A percentile compares a stretch with the other conserved stretches of the same genome.
phyloP scores from a whole-genome alignment of 2,888 invertebrate genomes.

The Masnerella sp. region DNA sequence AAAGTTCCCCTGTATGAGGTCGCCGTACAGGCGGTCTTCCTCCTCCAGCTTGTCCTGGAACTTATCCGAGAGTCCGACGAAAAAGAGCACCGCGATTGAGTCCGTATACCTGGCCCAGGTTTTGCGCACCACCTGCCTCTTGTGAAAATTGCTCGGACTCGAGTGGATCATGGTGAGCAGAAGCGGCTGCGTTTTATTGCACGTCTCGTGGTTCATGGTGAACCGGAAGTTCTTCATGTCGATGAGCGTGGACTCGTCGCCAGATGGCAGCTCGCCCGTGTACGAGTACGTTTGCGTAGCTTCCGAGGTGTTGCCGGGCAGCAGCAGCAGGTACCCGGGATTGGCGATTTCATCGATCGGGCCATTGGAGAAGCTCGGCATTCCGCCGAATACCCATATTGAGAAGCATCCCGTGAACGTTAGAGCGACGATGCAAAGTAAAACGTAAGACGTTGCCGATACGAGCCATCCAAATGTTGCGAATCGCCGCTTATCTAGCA shows the following conservation, averaged over 20 bases:
- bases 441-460: slow-evolving; percentile 45
- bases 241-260: slow-evolving; percentile 73
- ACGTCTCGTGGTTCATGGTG: slow-evolving; percentile 80
- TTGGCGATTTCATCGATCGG: slow-evolving; percentile 11
- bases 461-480: slow-evolving; percentile 50
- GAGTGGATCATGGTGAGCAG: slow-evolving; percentile 79
- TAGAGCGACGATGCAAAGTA: slow-evolving; percentile 45
- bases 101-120: slow-evolving; percentile 77
- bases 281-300: slow-evolving; percentile 61
- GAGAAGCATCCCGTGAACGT: slow-evolving; percentile 55
- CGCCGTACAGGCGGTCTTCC: slow-evolving; percentile 75
- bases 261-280: slow-evolving; percentile 68
- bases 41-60: slow-evolving; percentile 72
- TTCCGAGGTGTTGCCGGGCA: slow-evolving; percentile 48
- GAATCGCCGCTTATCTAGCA: slow-evolving; percentile 58
- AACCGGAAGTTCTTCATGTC: slow-evolving; percentile 82
- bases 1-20: slow-evolving; percentile 80
- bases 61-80: slow-evolving; percentile 75
- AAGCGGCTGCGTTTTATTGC: slow-evolving; percentile 77
- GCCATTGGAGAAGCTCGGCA: slow-evolving; percentile 17
- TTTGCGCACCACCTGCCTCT: slow-evolving; percentile 76
- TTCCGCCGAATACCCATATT: slow-evolving; percentile 45
- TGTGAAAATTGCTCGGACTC: slow-evolving; percentile 77
- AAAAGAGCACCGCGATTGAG: slow-evolving; percentile 75
- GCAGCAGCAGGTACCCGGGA: slow-evolving; percentile 37